phyloP scores from a whole-genome alignment of 2,797 vertebrate species.

The Labroides dimidiatus region DNA sequence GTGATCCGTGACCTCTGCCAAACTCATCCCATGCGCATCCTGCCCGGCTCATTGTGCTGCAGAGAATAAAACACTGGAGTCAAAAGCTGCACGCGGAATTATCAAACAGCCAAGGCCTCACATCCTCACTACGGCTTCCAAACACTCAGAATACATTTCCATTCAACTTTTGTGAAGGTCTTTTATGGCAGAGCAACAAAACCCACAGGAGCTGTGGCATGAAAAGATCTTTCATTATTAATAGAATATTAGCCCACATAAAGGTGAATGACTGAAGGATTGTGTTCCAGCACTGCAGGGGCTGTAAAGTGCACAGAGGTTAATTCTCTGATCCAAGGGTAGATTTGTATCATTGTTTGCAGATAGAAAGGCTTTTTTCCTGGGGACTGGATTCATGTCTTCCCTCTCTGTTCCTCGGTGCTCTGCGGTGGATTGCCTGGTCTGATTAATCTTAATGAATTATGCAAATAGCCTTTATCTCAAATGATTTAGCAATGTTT shows the following conservation, averaged over 20 bases:
- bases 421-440: conserved; percentile 76
- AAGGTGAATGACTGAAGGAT: conserved; percentile 78
- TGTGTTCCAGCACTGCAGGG: conserved; percentile 77
- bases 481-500: conserved; percentile 88
- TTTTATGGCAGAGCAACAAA: conserved; percentile 69
- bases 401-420: conserved; percentile 70
- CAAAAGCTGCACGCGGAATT: conserved; percentile 29
- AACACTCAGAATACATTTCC: conserved; percentile 51
- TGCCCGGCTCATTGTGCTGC: conserved; percentile 20
- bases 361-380: conserved; percentile 80
- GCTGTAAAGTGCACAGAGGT: conserved; percentile 80
- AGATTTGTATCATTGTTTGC: conserved; percentile 86
- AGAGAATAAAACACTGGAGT: conserved; percentile 39
- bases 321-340: conserved; percentile 85
- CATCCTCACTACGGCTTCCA: conserved; percentile 51
- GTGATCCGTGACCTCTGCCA: conserved; percentile 27
- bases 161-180: conserved; percentile 70
- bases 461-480: conserved; percentile 88
- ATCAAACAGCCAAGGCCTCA: conserved; percentile 51
- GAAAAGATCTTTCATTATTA: conserved; percentile 80
- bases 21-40: conserved; percentile 21
- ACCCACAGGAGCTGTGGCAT: conserved; percentile 63
- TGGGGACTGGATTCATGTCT: conserved; percentile 74
- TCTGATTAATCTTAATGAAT: conserved; percentile 90
- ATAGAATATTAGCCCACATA: conserved; percentile 80